Base-by-base conservation (phyloP, 2,113 vertebrate genomes). In the Oncorhynchus clarkii region DNA sequence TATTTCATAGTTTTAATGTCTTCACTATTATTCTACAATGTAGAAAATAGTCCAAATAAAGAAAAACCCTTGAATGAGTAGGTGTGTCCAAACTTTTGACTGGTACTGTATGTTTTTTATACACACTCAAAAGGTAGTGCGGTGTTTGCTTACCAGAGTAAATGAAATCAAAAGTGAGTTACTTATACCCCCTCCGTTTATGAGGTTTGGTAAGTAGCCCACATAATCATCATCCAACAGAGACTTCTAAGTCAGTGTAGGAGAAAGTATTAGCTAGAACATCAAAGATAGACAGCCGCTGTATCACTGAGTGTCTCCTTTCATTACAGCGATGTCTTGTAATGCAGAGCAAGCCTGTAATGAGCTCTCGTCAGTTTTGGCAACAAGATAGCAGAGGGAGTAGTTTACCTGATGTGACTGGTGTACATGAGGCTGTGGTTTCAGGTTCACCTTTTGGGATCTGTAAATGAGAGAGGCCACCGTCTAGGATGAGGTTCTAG, bases 281-380 rank as follows among this genome's bases (percentile, higher is more conserved):
- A 91, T 91, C 89, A 90, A 92, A 90, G 88, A 68, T 12, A 77
- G 74, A 78, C 57, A 74, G 77, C 20, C 59, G 39, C 39, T 64
- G 62, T 77, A 77, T 84, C 84, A 67, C 74, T 13, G 24, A 49
- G 76, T 86, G 83, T 92, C 85, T 75, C 24, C 81, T 89, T 90
- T 92, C 88, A 89, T 73, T 67, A 48, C 65, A 75, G 69, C 80
- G 79, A 81, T 69, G 27, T 77, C 75, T 79, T 83, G 76, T 85
- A 67, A 29, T 16, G 67, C 29, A 22, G 75, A 85, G 75, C 75
- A 62, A 20, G 51, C 72, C n/a, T 74, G 75, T 81, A 82, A 92
- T 89, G 82, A 91, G 82, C 84, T 81, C 84, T 39, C 73, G 75
- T 82, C 81, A 67, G 84, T 89, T 89, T 84, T 87, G 88, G 87